These are phyloP conservation scores for Rallus crepitans DNA, from an alignment of 2,797 vertebrate species.

Conservation along the genomic window DNA sequence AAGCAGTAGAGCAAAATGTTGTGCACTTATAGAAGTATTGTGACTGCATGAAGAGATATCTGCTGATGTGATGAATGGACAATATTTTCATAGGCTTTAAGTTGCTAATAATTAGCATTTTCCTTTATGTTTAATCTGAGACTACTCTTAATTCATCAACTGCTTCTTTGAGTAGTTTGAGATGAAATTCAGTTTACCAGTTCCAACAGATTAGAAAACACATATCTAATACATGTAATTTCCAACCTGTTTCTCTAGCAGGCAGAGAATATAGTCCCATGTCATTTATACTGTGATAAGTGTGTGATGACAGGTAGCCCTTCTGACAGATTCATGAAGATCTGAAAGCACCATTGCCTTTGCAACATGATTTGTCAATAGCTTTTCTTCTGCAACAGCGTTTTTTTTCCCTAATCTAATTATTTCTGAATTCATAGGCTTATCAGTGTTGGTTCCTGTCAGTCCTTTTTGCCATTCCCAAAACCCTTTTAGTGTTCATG, in stretches of 20 bases:
- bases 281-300: not conserved
- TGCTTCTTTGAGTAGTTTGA: not conserved
- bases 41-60: not conserved
- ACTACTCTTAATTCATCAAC: not conserved
- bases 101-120: not conserved
- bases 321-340: not conserved
- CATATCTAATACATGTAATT: not conserved
- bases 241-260: not conserved
- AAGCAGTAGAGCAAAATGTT: not conserved
- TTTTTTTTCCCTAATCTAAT: not conserved
- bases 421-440: not conserved
- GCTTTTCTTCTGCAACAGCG: not conserved
- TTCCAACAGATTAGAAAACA: not conserved
- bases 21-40: not conserved
- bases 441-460: not conserved
- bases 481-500: not conserved
- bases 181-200: not conserved
- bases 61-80: not conserved
- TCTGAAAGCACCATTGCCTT: not conserved
- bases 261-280: not conserved
- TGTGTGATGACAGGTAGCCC: not conserved
- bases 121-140: not conserved
- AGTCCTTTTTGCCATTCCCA: not conserved
- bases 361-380: not conserved
- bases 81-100: not conserved